Evolutionary conservation across 2,113 vertebrate genomes (phyloP).

Genomic region (Cyprinodon tularosa): DNA sequence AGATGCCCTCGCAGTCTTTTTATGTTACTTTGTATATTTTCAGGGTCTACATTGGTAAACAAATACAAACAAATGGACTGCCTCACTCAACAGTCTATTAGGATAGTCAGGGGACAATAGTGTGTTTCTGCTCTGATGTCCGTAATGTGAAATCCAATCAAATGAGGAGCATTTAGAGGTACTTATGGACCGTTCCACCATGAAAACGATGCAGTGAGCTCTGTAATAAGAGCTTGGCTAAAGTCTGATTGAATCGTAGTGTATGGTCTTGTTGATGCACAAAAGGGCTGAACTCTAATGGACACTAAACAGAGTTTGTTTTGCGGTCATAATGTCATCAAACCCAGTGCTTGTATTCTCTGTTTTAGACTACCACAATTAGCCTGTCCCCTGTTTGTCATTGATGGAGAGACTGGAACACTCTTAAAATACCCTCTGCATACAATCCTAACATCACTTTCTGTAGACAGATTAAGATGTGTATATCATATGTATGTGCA

Average conservation of each 20-base stretch:
- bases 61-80: constrained; percentile 78
- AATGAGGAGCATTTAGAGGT: constrained; percentile 83
- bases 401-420: constrained; percentile 25
- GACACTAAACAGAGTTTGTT: constrained; percentile 72
- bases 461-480: too few relatives aligned
- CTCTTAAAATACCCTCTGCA: constrained; percentile 5
- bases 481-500: too few relatives aligned
- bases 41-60: constrained; percentile 74
- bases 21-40: constrained; percentile 67
- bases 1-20: constrained; percentile 59
- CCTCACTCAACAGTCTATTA: constrained; percentile 79
- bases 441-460: background rate
- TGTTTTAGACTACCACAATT: constrained; percentile 57
- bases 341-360: constrained; percentile 64
- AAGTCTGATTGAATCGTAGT: constrained; percentile 79
- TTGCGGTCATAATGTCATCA: constrained; percentile 69
- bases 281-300: constrained; percentile 72
- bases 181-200: constrained; percentile 77
- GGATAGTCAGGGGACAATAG: constrained; percentile 75
- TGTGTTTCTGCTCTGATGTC: constrained; percentile 79
- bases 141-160: constrained; percentile 83
- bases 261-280: constrained; percentile 73
- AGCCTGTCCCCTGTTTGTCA: constrained; percentile 50
- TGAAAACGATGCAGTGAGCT: constrained; percentile 80
- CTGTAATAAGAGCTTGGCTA: constrained; percentile 77